Evolutionary conservation across 2,888 invertebrate species (phyloP), one percentile per base, ranked within the genome.

Genomic region (Caenorhabditis drosophilae): DNA sequence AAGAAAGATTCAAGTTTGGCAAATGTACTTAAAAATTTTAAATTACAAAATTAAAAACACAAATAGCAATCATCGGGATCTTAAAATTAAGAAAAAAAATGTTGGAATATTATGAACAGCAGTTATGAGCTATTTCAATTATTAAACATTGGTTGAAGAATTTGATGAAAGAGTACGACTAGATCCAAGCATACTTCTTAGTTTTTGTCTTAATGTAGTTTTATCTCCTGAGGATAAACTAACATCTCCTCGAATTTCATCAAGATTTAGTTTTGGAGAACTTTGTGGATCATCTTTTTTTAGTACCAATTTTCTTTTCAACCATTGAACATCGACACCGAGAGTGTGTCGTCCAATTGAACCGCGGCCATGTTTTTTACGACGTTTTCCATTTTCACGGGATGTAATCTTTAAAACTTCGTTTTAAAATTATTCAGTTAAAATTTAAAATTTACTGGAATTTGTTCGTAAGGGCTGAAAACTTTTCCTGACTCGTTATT

Each of bases 321-420:
- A 52, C 82, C 82, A 82, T 40, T 77, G 73, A 15, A 81, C 79
- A 61, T 83, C 83, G 18, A 83, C 81, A 9, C 77, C 81, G 12
- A 83, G 47, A 1, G 83, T 83, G 46, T 83, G 83, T 1, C 83
- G 58, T 9, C 70, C 74, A 7, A 63, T 56, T 4, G 76, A 70
- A 16, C 77, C 77, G n/a, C 82, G 70, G 12, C 64, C 71, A 45
- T 82, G 82, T 55, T 77, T 76, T 60, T 77, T 76, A 26, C 67
- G 31, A 9, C 61, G 44, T 52, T 59, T 61, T 27, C 53, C 50
- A 31, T 35, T 51, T 16, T 67, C 54, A 27, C 66, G 36, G 3
- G 66, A 57, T 22, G 50, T 46, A 11, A 63, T 54, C 63, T 63
- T 35, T 22, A 50, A 41, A 27, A 15, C 15, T 12, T 27, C 35